Percentiles rank a stretch among this genome's conserved stretches.
Conservation (phyloP, 2,888 invertebrate genomes). For the Agapostemon virescens region DNA sequence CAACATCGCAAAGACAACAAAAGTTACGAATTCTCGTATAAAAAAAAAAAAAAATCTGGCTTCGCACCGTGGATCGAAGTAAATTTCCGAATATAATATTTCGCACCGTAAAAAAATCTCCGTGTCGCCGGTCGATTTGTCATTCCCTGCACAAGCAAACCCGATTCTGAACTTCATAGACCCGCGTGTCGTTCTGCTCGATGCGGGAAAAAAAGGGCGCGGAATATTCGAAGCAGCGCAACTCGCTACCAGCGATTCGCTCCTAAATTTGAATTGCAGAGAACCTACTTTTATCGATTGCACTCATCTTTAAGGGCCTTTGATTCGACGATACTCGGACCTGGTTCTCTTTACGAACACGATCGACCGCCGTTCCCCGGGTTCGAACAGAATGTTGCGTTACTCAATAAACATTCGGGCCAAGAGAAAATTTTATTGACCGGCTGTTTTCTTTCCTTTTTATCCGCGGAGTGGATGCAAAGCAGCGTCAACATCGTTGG, state of each 20-base stretch:
- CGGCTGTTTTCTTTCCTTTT: no score
- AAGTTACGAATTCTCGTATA: no score
- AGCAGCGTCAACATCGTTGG: no score
- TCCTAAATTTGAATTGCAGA: constrained; percentile 49
- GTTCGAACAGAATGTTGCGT: constrained; percentile 31
- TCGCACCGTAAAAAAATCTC: no score
- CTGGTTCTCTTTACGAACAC: constrained; percentile 10
- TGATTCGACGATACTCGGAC: constrained; percentile 36
- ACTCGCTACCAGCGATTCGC: constrained; percentile 22
- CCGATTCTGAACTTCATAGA: background rate
- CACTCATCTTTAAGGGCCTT: constrained; percentile 32
- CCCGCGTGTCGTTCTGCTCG: background rate
- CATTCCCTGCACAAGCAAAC: background rate
- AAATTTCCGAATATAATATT: no score
- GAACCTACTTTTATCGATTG: constrained; percentile 43
- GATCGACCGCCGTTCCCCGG: constrained; percentile 26
- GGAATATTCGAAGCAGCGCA: constrained; percentile 12
- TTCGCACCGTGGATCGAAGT: no score
- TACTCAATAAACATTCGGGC: constrained; percentile 32
- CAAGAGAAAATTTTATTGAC: background rate
- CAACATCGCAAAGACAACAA: no score
- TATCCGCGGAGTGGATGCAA: no score
- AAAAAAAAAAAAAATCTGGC: no score
- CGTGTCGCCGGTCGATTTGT: background rate
- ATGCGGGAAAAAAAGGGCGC: background rate